Conservation (phyloP, 2,888 invertebrate species). For the Octonoba sinensis region DNA sequence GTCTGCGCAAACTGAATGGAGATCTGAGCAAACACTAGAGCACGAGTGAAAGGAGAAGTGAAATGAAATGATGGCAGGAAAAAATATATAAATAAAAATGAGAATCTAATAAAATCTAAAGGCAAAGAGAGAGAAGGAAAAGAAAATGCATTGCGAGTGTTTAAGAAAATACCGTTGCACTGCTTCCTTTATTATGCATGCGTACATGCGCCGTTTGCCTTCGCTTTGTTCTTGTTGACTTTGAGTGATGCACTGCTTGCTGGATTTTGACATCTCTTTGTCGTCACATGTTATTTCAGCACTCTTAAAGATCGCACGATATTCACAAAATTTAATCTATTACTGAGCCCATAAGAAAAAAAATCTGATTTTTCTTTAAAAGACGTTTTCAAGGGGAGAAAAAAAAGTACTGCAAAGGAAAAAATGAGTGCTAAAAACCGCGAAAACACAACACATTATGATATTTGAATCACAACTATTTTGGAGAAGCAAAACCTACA, state of each 20-base stretch:
- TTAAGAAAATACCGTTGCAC: conserved; percentile 36
- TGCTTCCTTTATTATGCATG: conserved; percentile 40
- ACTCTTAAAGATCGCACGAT: background rate
- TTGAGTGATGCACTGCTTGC: conserved; percentile 20
- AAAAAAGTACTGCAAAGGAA: no score
- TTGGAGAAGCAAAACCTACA: no score
- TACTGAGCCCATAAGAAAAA: no score
- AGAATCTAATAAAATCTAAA: background rate
- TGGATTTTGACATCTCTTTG: conserved; percentile 27
- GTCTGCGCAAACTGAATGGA: conserved; percentile 27
- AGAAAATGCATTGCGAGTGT: conserved; percentile 20
- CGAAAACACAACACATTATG: no score
- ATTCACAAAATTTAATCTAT: background rate
- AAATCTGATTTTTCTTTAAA: no score
- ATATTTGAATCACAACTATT: no score
- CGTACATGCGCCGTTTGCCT: conserved; percentile 22
- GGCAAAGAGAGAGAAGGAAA: background rate
- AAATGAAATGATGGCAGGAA: conserved; percentile 14
- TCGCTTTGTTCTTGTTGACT: conserved; percentile 49
- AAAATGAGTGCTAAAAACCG: no score
- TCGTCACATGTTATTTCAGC: conserved; percentile 42
- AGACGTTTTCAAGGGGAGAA: no score
- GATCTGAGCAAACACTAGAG: conserved; percentile 36
- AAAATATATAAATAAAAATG: conserved; percentile 11
- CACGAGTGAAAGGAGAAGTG: conserved; percentile 22